These are phyloP conservation scores for Glaucopsyche alexis DNA, from an alignment of 2,888 invertebrate genomes.

Conservation along the genomic window DNA sequence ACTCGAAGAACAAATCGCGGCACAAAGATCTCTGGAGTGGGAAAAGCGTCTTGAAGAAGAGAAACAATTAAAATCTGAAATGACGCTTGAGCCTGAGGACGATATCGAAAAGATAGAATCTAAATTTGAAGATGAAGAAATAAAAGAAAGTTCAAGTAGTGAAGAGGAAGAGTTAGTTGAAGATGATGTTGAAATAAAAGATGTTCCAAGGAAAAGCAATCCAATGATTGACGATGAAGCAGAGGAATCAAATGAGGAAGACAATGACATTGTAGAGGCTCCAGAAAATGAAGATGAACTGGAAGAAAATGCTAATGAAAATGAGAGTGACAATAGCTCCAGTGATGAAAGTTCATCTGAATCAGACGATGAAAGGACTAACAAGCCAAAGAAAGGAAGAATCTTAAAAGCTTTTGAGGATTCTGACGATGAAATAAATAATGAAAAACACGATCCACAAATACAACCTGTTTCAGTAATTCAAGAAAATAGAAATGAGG, in stretches of 20 bases:
- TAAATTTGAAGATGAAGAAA: slow-evolving; percentile 54
- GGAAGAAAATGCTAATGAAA: slow-evolving; percentile 49
- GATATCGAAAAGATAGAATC: slow-evolving; percentile 69
- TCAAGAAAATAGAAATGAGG: slow-evolving; percentile 31
- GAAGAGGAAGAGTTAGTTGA: slow-evolving; percentile 71
- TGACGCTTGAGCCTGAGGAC: slow-evolving; percentile 62
- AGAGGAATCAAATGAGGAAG: slow-evolving; percentile 68
- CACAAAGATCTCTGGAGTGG: slow-evolving; percentile 85
- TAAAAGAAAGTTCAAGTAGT: slow-evolving; percentile 69
- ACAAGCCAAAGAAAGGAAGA: slow-evolving; percentile 58
- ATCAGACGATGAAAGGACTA: slow-evolving; percentile 55
- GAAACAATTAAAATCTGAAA: slow-evolving; percentile 64
- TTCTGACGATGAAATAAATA: slow-evolving; percentile 64
- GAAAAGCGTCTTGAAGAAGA: slow-evolving; percentile 80
- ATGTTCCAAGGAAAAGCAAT: slow-evolving; percentile 63
- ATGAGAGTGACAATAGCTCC: slow-evolving; percentile 51
- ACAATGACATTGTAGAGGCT: slow-evolving; percentile 35
- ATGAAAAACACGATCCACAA: slow-evolving; percentile 5
- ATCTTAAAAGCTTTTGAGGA: slow-evolving; percentile 75
- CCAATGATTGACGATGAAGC: slow-evolving; percentile 74
- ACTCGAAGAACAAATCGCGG: slow-evolving; percentile 85
- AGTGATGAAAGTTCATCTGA: slow-evolving; percentile 57
- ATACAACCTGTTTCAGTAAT: neutral
- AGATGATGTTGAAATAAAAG: slow-evolving; percentile 45
- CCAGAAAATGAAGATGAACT: slow-evolving; percentile 40